Conservation (phyloP, 2,888 invertebrate genomes). For the Oscheius sp. region DNA sequence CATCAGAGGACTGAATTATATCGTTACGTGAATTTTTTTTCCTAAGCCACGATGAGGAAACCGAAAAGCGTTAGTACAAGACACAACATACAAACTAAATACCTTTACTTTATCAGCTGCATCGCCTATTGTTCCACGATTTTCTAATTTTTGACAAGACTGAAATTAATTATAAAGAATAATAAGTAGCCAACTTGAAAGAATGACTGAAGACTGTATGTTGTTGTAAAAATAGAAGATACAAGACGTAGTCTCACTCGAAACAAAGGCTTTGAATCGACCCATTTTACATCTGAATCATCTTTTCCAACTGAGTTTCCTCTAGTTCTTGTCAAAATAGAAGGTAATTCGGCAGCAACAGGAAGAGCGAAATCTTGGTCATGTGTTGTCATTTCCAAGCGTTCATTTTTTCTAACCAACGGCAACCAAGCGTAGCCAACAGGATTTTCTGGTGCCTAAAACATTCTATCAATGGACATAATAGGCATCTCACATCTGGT, state of each 20-base stretch:
- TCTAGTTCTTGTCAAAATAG: conserved; percentile 88
- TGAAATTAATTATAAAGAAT: conserved; percentile 2
- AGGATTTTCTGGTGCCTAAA: conserved; percentile 75
- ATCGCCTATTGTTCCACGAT: conserved; percentile 73
- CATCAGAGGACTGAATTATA: conserved; percentile 12
- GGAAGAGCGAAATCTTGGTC: conserved; percentile 79
- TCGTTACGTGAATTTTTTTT: conserved; percentile 4
- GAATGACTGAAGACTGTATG: conserved; percentile 66
- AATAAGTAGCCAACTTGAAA: conserved; percentile 40
- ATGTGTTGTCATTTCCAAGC: conserved; percentile 81
- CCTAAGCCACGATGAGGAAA: background rate
- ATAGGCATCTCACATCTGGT: conserved; percentile 54
- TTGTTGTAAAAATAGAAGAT: conserved; percentile 84
- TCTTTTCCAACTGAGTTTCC: conserved; percentile 88
- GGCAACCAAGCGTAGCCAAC: conserved; percentile 95
- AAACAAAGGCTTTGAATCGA: conserved; percentile 88
- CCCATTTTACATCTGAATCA: conserved; percentile 90
- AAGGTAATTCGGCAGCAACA: conserved; percentile 86
- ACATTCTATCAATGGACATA: too few relatives aligned
- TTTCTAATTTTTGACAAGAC: conserved; percentile 80
- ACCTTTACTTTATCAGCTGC: conserved; percentile 50
- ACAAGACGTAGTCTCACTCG: conserved; percentile 83
- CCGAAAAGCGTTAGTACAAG: background rate
- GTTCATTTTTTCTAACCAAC: conserved; percentile 78
- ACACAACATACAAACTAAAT: background rate